Conservation (phyloP, 1,140 invertebrate genomes). For the Zaprionus nigranus region DNA sequence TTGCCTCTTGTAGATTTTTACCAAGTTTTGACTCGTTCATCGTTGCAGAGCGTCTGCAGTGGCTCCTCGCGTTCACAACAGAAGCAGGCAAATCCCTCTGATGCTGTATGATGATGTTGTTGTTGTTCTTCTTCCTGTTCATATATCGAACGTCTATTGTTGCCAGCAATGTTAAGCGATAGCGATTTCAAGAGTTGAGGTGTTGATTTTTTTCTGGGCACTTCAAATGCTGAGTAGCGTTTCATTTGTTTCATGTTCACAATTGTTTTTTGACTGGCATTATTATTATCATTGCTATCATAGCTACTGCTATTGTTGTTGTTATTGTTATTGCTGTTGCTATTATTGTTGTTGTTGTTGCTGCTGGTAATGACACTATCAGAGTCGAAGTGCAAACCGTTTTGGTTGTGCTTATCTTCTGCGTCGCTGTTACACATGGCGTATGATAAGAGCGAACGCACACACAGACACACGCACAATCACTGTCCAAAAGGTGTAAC, state of each 20-base stretch:
- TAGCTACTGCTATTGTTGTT: not conserved
- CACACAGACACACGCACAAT: conserved; percentile 1
- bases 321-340: conserved; percentile 3
- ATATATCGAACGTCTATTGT: conserved; percentile 20
- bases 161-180: conserved; percentile 50
- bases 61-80: conserved; percentile 51
- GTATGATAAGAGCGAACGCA: conserved; percentile 43
- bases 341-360: conserved; percentile 5
- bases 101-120: conserved; percentile 35
- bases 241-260: conserved; percentile 57
- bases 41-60: conserved; percentile 7
- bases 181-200: conserved; percentile 63
- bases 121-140: not conserved
- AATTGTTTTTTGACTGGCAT: conserved; percentile 44
- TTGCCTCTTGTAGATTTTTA: conserved; percentile 30
- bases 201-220: conserved; percentile 33
- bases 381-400: conserved; percentile 57
- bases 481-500: not conserved
- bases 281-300: conserved; percentile 44
- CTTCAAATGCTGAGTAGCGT: conserved; percentile 45
- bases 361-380: conserved; percentile 15
- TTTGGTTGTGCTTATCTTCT: conserved; percentile 60
- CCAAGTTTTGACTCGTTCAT: conserved; percentile 30
- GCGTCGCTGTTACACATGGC: conserved; percentile 71
- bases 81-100: conserved; percentile 67